A percentile compares a stretch with the other conserved stretches of the same genome.
phyloP scores from a whole-genome alignment of 2,888 invertebrate species.

The Dorcus hopei region DNA sequence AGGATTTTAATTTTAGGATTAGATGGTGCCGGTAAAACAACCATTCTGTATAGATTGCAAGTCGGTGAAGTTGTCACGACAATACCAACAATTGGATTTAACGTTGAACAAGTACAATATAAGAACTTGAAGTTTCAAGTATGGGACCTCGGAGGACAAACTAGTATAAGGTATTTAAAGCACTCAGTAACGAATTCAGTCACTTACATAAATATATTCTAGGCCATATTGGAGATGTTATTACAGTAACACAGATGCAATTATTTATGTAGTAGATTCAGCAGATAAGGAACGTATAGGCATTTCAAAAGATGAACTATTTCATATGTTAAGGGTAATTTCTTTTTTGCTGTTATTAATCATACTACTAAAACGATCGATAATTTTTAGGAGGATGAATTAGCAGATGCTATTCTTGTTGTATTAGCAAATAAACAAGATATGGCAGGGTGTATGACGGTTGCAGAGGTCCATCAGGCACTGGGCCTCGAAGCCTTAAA shows the following conservation, averaged over 20 bases:
- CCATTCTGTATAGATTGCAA: slow-evolving; percentile 95
- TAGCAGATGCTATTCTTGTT: slow-evolving; percentile 91
- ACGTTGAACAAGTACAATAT: slow-evolving; percentile 98
- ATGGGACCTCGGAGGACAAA: slow-evolving; percentile 98
- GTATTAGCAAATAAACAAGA: slow-evolving; percentile 99
- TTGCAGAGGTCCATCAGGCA: slow-evolving; percentile 95
- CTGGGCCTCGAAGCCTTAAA: slow-evolving; percentile 92
- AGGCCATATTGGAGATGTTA: slow-evolving; percentile 99
- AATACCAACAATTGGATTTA: slow-evolving; percentile 97
- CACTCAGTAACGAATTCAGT: background rate
- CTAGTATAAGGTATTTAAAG: slow-evolving; percentile 81
- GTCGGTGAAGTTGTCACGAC: slow-evolving; percentile 99
- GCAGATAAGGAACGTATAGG: slow-evolving; percentile 98
- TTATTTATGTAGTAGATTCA: slow-evolving; percentile 99
- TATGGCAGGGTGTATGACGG: slow-evolving; percentile 95
- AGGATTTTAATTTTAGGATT: slow-evolving; percentile 95
- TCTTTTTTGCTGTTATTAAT: slow-evolving; percentile 10
- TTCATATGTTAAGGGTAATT: slow-evolving; percentile 90
- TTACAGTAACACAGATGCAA: slow-evolving; percentile 99
- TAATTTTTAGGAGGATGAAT: slow-evolving; percentile 83
- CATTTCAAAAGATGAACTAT: slow-evolving; percentile 96
- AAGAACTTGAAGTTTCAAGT: slow-evolving; percentile 99
- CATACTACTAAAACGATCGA: background rate
- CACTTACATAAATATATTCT: slow-evolving; percentile 20
- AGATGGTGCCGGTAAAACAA: slow-evolving; percentile 99